Base-by-base conservation (phyloP, 1,140 invertebrate genomes). In the Hylaeus volcanicus region DNA sequence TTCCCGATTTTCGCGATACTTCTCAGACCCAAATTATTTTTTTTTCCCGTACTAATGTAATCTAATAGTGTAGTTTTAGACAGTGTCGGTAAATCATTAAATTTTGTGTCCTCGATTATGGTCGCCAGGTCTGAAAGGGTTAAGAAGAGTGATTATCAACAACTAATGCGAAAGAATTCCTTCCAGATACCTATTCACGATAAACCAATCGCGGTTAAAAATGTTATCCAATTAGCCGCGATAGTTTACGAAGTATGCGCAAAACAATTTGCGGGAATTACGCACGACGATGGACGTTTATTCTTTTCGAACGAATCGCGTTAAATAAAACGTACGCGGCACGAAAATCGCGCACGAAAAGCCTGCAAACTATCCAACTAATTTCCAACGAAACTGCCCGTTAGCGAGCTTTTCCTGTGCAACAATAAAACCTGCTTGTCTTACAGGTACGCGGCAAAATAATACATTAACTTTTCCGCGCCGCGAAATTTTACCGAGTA, bases 401-500 rank as follows among this genome's bases (percentile, higher is more conserved):
- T 45, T 75, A 75, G 66, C 63, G 61, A 74, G 61, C 60, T 55
- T 74, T 48, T 12, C 60, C 61, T 9, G 5, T 3, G 48, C 37
- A 74, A 64, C 43, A 64, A n/a, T 43, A 5, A 61, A 15, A 51
- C 37, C 48, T 74, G 45, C 53, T 39, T 51, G 45, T 66, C 43
- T 66, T 48, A 48, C 64, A 48, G 68, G 11, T 15, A 56, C 39
- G n/a, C 12, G n/a, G 12, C 11, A 51, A 43, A 68, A 56, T 68
- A 76, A 56, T 37, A 56, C 39, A 76, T 68, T 58, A 45, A 43
- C 51, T 45, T 39, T 58, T 43, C 63, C 1, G 39, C 39, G n/a
- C 37, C 48, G 39, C 12, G 6, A 55, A 84, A 71, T 70, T 81
- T 56, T 65, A 71, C 74, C 69, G 55, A 72, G 53, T 71, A 65